Evolutionary conservation across 2,888 invertebrate genomes (phyloP).

Genomic region (Podabrus alpinus): DNA sequence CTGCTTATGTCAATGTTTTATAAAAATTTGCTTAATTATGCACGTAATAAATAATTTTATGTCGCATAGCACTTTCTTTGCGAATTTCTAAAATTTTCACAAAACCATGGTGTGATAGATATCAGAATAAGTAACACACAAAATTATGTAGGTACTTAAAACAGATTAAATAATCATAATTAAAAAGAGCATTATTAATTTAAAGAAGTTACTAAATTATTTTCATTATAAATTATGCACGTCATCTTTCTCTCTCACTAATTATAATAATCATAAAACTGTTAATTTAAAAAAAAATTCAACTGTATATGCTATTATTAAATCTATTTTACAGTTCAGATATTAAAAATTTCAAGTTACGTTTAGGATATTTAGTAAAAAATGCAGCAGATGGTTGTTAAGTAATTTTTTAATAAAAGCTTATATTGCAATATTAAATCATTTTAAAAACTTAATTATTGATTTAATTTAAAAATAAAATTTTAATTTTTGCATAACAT

Average conservation of each 20-base stretch:
- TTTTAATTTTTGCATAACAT: no score
- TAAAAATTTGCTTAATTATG: background rate
- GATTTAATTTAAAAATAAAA: no score
- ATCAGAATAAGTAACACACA: background rate
- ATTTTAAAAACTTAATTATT: no score
- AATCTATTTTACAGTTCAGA: background rate
- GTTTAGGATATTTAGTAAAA: background rate
- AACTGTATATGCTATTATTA: background rate
- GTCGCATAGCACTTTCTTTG: background rate
- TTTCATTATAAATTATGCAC: background rate
- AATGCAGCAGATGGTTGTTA: background rate
- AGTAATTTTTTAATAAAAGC: background rate
- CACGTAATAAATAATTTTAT: background rate
- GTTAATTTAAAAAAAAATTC: background rate
- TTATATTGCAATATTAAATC: no score
- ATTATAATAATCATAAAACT: background rate
- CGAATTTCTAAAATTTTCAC: background rate
- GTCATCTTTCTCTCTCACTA: background rate
- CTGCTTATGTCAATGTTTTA: background rate
- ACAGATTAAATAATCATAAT: background rate
- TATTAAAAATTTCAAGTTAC: background rate
- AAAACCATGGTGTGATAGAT: background rate
- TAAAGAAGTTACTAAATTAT: background rate
- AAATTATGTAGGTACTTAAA: background rate
- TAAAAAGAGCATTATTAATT: background rate